Evolutionary conservation across 1,140 invertebrate genomes (phyloP).

Genomic region (Drosophila novamexicana): DNA sequence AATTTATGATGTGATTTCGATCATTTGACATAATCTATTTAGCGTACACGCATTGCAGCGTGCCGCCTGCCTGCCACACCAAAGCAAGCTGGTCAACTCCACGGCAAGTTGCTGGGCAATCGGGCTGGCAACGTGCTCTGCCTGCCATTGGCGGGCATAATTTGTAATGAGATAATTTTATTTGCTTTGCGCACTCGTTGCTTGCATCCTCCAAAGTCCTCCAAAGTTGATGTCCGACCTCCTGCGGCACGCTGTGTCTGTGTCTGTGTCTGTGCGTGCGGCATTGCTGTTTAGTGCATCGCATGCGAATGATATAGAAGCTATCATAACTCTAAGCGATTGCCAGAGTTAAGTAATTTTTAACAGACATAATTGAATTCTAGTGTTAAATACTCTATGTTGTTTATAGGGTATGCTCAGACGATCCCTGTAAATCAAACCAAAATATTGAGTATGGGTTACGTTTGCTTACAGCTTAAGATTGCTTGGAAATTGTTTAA

Average conservation of each 20-base stretch:
- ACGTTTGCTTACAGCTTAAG: no score
- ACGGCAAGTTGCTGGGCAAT: background rate
- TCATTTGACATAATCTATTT: conserved; percentile 83
- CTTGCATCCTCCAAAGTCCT: conserved; percentile 1
- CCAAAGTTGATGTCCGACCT: background rate
- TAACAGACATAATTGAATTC: conserved; percentile 33
- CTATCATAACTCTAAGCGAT: conserved; percentile 15
- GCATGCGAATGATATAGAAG: conserved; percentile 27
- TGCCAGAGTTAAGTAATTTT: conserved; percentile 24
- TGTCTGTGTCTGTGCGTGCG: conserved; percentile 1
- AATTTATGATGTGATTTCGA: conserved; percentile 83
- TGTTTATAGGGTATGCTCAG: no score
- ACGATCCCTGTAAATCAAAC: no score
- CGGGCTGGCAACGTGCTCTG: background rate
- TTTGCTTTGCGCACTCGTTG: conserved; percentile 74
- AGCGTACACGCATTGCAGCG: conserved; percentile 58
- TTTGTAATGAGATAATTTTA: conserved; percentile 83
- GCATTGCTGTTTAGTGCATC: conserved; percentile 5
- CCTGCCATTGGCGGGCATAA: conserved; percentile 65
- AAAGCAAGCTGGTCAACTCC: conserved; percentile 3
- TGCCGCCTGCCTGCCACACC: conserved; percentile 13
- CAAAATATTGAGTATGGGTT: no score
- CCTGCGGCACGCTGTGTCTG: background rate
- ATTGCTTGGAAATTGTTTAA: no score
- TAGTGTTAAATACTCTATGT: conserved; percentile 18